phyloP scores from a whole-genome alignment of 2,888 invertebrate genomes.

The Drosophila flavopinicola region DNA sequence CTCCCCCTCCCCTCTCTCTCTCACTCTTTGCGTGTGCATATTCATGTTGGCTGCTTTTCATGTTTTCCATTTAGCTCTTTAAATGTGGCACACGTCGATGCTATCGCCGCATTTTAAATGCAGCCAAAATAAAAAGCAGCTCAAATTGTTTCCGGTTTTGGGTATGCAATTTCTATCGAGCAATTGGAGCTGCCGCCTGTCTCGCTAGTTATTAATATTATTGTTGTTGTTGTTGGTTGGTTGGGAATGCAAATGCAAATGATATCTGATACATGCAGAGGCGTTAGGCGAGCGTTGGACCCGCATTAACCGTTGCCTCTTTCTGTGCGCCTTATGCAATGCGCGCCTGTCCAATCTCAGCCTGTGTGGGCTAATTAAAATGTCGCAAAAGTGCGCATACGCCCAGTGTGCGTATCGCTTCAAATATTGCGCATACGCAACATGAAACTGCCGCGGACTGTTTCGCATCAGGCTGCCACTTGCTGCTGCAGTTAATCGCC shows the following conservation, averaged over 20 bases:
- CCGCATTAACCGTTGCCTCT: conserved; percentile 7
- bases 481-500: conserved; percentile 34
- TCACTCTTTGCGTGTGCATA: conserved; percentile 49
- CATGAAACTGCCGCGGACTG: conserved; percentile 28
- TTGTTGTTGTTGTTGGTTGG: conserved; percentile 7
- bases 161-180: conserved; percentile 58
- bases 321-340: conserved; percentile 47
- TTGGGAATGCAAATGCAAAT: neutral
- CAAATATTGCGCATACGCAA: conserved; percentile 63
- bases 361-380: conserved; percentile 24
- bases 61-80: conserved; percentile 66
- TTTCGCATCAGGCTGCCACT: conserved; percentile 21
- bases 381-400: conserved; percentile 48
- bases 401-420: conserved; percentile 35
- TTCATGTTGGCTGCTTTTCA: conserved; percentile 43
- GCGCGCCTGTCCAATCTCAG: conserved; percentile 26
- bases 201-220: conserved; percentile 22
- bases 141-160: conserved; percentile 73
- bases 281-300: conserved; percentile 27
- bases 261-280: conserved; percentile 35
- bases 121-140: conserved; percentile 49
- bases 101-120: conserved; percentile 60
- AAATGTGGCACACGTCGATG: conserved; percentile 76
- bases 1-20: neutral
- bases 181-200: conserved; percentile 20